phyloP scores from a whole-genome alignment of 2,113 vertebrate species.

The Melierax canorus region DNA sequence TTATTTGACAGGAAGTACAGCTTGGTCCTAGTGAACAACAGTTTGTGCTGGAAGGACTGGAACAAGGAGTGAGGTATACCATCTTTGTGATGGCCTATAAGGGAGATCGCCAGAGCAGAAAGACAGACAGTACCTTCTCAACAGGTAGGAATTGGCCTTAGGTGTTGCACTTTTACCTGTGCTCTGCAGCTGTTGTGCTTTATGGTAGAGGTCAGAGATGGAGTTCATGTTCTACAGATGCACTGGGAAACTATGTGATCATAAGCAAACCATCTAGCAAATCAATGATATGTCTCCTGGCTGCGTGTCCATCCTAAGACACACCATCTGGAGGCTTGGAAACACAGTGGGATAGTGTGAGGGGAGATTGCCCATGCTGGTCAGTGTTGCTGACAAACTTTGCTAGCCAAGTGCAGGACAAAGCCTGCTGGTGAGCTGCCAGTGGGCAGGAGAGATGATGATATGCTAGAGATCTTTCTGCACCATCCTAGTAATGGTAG shows the following conservation, averaged over 20 bases:
- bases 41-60: constrained; percentile 73
- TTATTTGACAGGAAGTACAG: constrained; percentile 67
- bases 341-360: neutral
- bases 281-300: neutral
- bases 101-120: constrained; percentile 75
- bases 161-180: neutral
- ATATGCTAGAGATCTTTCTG: neutral
- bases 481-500: neutral
- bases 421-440: neutral
- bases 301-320: neutral
- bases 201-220: neutral
- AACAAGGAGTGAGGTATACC: constrained; percentile 70
- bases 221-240: neutral
- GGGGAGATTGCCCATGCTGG: neutral
- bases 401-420: neutral
- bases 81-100: constrained; percentile 79
- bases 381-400: neutral
- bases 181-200: neutral
- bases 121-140: constrained; percentile 69
- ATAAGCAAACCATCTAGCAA: neutral
- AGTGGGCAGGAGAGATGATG: neutral
- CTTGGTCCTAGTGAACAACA: constrained; percentile 61
- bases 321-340: neutral
- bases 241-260: neutral
- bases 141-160: constrained; percentile 71